Percentiles rank a stretch among this genome's conserved stretches.
phyloP scores from a whole-genome alignment of 2,113 vertebrate species.

The Carassius gibelio region DNA sequence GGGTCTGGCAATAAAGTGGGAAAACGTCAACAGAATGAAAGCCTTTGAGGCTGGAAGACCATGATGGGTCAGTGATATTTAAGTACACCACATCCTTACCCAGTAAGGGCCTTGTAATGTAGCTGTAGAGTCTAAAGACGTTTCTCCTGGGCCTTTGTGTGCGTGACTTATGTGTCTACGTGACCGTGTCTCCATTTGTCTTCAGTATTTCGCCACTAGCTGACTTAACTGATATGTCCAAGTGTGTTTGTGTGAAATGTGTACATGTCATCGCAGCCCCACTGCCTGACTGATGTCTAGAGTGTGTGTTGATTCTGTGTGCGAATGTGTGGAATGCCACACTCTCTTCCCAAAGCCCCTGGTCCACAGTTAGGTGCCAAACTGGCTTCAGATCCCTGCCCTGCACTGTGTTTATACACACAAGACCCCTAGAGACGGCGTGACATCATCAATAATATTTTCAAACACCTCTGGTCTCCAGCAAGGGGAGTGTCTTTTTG shows the following conservation, averaged over 20 bases:
- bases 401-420: constrained; percentile 65
- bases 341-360: constrained; percentile 66
- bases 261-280: constrained; percentile 51
- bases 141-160: constrained; percentile 20
- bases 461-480: constrained; percentile 57
- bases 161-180: constrained; percentile 30
- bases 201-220: constrained; percentile 24
- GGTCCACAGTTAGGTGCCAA: constrained; percentile 45
- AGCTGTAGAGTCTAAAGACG: not conserved
- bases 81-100: constrained; percentile 47
- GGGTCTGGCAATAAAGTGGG: constrained; percentile 50
- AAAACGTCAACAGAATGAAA: constrained; percentile 53
- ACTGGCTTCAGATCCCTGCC: constrained; percentile 60
- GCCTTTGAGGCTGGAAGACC: constrained; percentile 41
- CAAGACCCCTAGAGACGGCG: constrained; percentile 69
- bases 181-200: constrained; percentile 43
- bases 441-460: constrained; percentile 71
- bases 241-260: constrained; percentile 57
- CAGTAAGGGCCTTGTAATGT: constrained; percentile 25
- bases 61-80: constrained; percentile 43
- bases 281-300: constrained; percentile 50
- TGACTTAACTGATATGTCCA: constrained; percentile 58
- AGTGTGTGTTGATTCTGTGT: constrained; percentile 50
- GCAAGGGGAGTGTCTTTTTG: constrained; percentile 49
- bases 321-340: constrained; percentile 71